Percentiles rank a stretch among this genome's conserved stretches.
These are phyloP conservation scores for Danio tinwini DNA, from an alignment of 2,797 vertebrate genomes.

Conservation along the genomic window DNA sequence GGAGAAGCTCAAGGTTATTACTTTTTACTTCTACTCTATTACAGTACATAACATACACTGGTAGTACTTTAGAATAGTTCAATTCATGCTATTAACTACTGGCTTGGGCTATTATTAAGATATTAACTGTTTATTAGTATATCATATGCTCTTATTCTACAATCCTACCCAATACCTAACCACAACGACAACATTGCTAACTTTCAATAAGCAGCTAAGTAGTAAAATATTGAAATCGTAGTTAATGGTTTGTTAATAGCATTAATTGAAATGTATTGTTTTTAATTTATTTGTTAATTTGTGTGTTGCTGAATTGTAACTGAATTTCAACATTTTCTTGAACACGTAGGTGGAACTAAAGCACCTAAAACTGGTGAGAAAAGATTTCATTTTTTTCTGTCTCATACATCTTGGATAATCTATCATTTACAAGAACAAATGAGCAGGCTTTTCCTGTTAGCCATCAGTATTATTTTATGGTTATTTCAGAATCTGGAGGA, in stretches of 20 bases:
- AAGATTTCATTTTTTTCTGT: background rate
- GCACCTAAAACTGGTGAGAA: constrained; percentile 52
- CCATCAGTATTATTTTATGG: constrained; percentile 42
- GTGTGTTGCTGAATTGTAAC: constrained; percentile 2
- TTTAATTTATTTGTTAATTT: background rate
- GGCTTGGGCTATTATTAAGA: too few relatives aligned
- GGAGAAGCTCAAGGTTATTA: constrained; percentile 56
- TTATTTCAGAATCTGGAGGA: constrained; percentile 67
- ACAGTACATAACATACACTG: background rate
- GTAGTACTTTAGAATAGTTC: too few relatives aligned
- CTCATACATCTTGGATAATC: background rate
- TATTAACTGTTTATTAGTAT: too few relatives aligned
- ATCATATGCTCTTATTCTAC: too few relatives aligned
- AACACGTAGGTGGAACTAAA: constrained; percentile 53
- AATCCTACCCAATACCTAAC: too few relatives aligned
- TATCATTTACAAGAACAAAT: background rate
- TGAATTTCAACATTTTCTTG: constrained; percentile 20
- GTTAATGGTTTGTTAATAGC: too few relatives aligned
- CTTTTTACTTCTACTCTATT: background rate
- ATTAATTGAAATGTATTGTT: background rate
- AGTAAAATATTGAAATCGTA: too few relatives aligned
- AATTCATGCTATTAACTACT: too few relatives aligned
- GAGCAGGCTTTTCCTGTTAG: constrained; percentile 20
- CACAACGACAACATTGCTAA: too few relatives aligned
- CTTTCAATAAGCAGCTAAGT: too few relatives aligned